These are phyloP conservation scores for Galago senegalensis DNA, from an alignment of 2,797 vertebrate genomes.

Conservation along the genomic window DNA sequence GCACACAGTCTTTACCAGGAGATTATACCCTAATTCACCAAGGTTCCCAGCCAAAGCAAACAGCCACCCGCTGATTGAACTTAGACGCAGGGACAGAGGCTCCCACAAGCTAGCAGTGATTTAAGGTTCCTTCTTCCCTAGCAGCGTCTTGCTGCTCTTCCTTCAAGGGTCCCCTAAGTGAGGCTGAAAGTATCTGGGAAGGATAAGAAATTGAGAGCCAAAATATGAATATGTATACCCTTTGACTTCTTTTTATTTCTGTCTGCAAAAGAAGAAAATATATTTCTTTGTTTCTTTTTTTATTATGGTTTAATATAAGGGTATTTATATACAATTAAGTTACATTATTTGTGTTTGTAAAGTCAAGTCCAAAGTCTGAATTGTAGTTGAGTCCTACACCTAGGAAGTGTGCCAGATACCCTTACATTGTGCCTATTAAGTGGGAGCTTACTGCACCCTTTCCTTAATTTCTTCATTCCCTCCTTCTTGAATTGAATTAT, in stretches of 20 bases:
- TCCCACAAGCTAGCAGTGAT: background rate
- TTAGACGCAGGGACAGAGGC: conserved; percentile 67
- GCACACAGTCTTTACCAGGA: conserved; percentile 76
- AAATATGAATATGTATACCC: conserved; percentile 79
- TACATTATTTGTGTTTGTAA: too few relatives aligned
- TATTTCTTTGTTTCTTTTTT: conserved; percentile 12
- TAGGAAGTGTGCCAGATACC: too few relatives aligned
- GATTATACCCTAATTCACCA: conserved; percentile 79
- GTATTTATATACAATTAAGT: too few relatives aligned
- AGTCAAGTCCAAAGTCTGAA: too few relatives aligned
- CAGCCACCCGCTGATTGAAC: conserved; percentile 69
- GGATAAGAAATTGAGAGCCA: conserved; percentile 66
- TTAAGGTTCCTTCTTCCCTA: conserved; percentile 62
- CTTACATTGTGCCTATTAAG: too few relatives aligned
- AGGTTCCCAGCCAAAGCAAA: conserved; percentile 78
- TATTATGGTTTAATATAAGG: too few relatives aligned
- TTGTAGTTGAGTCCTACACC: too few relatives aligned
- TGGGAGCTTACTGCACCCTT: too few relatives aligned
- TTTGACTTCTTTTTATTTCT: conserved; percentile 84
- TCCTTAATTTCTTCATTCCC: too few relatives aligned
- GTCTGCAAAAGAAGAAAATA: conserved; percentile 76
- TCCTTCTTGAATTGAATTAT: too few relatives aligned
- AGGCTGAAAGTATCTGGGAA: conserved; percentile 75
- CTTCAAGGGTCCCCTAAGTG: conserved; percentile 73
- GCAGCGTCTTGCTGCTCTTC: conserved; percentile 75